Evolutionary conservation across 2,797 vertebrate species (phyloP).

Genomic region (Columba guinea): DNA sequence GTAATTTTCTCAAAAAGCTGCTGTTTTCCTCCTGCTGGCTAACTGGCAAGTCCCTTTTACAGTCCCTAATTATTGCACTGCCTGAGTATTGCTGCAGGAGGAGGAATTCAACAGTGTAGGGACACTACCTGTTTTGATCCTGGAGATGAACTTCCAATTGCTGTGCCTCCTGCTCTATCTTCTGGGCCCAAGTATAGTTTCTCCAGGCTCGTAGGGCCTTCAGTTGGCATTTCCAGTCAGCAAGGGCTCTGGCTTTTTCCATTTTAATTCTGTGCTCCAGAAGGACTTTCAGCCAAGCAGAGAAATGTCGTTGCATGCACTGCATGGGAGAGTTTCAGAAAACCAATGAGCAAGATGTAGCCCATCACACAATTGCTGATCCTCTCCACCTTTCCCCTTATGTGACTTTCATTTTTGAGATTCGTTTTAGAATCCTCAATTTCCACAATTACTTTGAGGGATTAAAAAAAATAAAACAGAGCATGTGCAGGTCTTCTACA

Average conservation of each 20-base stretch:
- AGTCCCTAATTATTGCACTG: background rate
- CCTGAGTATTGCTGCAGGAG: background rate
- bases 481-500: background rate
- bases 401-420: background rate
- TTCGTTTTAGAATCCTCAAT: background rate
- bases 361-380: background rate
- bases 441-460: background rate
- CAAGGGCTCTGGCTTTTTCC: constrained; percentile 87
- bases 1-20: background rate
- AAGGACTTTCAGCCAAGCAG: constrained; percentile 87
- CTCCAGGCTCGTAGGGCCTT: constrained; percentile 87
- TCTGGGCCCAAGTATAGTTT: constrained; percentile 80
- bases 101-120: background rate
- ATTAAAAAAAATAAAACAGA: background rate
- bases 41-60: background rate
- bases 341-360: constrained; percentile 2
- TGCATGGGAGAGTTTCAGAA: constrained; percentile 69
- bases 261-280: constrained; percentile 83
- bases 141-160: constrained; percentile 82
- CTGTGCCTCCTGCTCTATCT: constrained; percentile 76
- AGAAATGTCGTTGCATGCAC: constrained; percentile 90
- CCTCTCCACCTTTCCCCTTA: background rate
- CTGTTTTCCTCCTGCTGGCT: background rate
- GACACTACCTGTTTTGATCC: constrained; percentile 85
- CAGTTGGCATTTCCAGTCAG: constrained; percentile 88